These are phyloP conservation scores for Megaptera novaeangliae DNA, from an alignment of 2,113 vertebrate genomes.

Conservation along the genomic window DNA sequence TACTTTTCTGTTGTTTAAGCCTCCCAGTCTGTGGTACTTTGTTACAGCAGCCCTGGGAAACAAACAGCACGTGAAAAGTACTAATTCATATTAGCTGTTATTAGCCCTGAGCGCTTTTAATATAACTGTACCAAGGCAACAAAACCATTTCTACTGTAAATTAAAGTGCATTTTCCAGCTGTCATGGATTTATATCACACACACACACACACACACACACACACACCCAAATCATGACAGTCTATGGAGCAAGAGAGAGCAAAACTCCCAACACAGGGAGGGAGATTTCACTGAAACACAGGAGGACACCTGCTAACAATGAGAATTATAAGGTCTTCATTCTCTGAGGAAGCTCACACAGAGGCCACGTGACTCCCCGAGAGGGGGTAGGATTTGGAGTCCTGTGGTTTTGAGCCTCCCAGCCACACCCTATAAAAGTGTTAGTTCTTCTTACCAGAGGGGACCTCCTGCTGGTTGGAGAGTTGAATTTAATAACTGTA, in stretches of 20 bases:
- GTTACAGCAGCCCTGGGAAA: neutral
- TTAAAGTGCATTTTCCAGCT: neutral
- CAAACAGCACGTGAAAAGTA: neutral
- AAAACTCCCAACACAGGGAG: neutral
- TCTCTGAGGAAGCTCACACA: neutral
- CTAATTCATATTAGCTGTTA: neutral
- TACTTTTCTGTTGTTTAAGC: neutral
- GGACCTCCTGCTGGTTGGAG: neutral
- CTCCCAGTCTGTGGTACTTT: neutral
- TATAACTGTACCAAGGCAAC: neutral
- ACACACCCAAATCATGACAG: neutral
- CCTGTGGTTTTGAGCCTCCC: neutral
- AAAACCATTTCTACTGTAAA: neutral
- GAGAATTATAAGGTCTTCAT: neutral
- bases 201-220: too few relatives aligned
- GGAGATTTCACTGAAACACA: neutral
- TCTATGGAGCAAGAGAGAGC: neutral
- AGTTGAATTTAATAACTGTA: neutral
- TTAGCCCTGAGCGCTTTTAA: neutral
- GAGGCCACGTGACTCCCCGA: neutral
- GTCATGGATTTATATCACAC: neutral
- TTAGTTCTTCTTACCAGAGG: neutral
- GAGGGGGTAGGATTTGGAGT: neutral
- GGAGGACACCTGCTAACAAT: neutral
- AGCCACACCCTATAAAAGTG: neutral